phyloP scores from a whole-genome alignment of 2,888 invertebrate genomes.

The Xanthia togata region DNA sequence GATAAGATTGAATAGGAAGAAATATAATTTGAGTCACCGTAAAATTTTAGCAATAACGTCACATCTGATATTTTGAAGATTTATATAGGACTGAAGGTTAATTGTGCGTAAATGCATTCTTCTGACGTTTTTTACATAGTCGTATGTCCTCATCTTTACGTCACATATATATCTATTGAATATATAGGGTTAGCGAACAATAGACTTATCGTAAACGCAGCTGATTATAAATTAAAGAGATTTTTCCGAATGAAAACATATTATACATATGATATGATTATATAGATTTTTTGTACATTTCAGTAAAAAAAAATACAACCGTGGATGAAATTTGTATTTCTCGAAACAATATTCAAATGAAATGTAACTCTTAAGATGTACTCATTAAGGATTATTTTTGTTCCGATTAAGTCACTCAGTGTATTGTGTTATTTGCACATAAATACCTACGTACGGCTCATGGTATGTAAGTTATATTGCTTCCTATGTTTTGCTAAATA shows the following conservation, averaged over 20 bases:
- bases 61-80: no score
- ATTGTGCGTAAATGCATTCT: neutral
- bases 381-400: constrained; percentile 44
- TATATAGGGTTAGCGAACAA: constrained; percentile 48
- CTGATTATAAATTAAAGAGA: constrained; percentile 54
- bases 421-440: constrained; percentile 42
- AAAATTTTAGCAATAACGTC: neutral
- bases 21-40: neutral
- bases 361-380: constrained; percentile 47
- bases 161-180: constrained; percentile 26
- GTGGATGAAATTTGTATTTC: constrained; percentile 40
- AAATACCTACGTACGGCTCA: constrained; percentile 33
- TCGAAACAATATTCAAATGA: constrained; percentile 45
- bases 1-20: neutral
- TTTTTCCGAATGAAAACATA: constrained; percentile 46
- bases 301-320: constrained; percentile 38
- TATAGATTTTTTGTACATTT: constrained; percentile 35
- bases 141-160: constrained; percentile 34
- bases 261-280: no score
- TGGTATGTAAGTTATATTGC: constrained; percentile 73
- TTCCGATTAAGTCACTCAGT: constrained; percentile 42
- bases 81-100: neutral
- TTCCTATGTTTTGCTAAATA: constrained; percentile 82
- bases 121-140: neutral
- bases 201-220: constrained; percentile 62